These are phyloP conservation scores for Bombylius major DNA, from an alignment of 2,888 invertebrate species.

Conservation along the genomic window DNA sequence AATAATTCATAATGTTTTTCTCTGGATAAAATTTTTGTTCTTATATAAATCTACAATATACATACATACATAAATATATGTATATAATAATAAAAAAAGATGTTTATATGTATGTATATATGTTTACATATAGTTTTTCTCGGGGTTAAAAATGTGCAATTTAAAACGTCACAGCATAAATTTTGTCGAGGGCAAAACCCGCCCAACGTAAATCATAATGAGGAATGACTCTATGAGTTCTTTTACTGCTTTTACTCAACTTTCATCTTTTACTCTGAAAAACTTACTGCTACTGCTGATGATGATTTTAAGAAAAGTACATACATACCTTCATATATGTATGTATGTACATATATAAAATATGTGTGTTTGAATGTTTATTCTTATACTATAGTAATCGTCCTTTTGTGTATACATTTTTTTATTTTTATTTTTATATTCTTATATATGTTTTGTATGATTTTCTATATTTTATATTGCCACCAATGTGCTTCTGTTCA, in stretches of 20 bases:
- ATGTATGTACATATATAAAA: no score
- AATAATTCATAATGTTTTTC: no score
- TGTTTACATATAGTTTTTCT: background rate
- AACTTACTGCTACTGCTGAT: no score
- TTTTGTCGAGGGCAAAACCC: slow-evolving; percentile 14
- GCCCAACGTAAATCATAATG: slow-evolving; percentile 16
- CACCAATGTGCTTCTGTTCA: background rate
- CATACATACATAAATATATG: background rate
- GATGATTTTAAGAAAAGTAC: no score
- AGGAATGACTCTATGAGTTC: slow-evolving; percentile 14
- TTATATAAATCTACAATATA: background rate
- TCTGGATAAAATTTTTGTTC: background rate
- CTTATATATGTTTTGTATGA: background rate
- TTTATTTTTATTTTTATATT: no score
- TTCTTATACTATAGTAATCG: no score
- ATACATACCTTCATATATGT: no score
- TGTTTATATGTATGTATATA: background rate
- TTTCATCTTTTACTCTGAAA: background rate
- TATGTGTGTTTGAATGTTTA: no score
- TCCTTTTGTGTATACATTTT: no score
- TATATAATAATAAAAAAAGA: background rate
- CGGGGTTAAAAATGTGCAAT: slow-evolving; percentile 13
- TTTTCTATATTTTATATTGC: slow-evolving; percentile 7
- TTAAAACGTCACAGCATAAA: slow-evolving; percentile 16
- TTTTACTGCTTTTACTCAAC: slow-evolving; percentile 6